Evolutionary conservation across 2,113 vertebrate species (phyloP).

Genomic region (Gavialis gangeticus): DNA sequence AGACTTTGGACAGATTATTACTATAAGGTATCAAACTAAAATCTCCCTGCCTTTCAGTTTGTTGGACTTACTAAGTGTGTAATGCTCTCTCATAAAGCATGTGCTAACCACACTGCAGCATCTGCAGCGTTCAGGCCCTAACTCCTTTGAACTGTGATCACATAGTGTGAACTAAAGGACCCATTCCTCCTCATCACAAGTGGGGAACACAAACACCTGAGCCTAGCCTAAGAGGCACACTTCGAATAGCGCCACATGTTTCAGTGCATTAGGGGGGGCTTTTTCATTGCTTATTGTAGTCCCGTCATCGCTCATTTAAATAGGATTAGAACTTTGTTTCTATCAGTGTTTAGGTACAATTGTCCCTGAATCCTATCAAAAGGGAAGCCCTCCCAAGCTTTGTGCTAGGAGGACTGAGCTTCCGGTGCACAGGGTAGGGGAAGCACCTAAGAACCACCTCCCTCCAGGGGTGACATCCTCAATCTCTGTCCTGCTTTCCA

Average conservation of each 20-base stretch:
- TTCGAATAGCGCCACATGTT: background rate
- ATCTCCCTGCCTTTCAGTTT: rapidly evolving
- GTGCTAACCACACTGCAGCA: background rate
- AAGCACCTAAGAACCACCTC: background rate
- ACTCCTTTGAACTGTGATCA: background rate
- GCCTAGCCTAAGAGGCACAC: background rate
- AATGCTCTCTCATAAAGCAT: rapidly evolving
- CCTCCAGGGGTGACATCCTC: background rate
- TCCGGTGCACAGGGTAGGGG: background rate
- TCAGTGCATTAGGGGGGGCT: background rate
- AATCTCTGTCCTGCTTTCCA: background rate
- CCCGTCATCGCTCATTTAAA: background rate
- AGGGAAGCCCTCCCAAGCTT: background rate
- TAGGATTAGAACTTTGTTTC: background rate
- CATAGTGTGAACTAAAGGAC: background rate
- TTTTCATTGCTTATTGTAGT: background rate
- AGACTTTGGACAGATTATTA: constrained; percentile 97
- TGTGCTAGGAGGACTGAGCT: background rate
- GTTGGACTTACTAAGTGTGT: background rate
- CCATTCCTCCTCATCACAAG: rapidly evolving
- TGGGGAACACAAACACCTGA: background rate
- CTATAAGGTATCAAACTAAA: constrained; percentile 88
- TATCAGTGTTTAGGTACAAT: background rate
- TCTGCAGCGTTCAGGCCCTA: background rate
- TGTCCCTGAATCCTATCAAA: background rate